Base-by-base conservation (phyloP, 2,113 vertebrate genomes). In the Fukomys damarensis region DNA sequence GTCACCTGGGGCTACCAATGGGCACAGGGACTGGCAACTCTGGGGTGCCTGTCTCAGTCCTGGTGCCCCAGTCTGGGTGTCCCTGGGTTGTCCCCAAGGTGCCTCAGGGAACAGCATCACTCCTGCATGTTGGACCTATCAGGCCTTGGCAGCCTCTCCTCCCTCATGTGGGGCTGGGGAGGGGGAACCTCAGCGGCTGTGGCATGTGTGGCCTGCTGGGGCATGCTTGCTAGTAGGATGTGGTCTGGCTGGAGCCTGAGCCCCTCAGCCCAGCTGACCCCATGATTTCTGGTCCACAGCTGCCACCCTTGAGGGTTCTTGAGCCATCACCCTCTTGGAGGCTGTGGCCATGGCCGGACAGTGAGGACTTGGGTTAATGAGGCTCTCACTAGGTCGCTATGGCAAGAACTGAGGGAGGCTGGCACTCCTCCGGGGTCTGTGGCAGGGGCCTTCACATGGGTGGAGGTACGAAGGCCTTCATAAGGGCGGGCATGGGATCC, bases 371-470 rank as follows among this genome's bases (percentile, higher is more conserved):
- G 5, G 41, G 72, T 28, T 26, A 28, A 26, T 24, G 19, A 24
- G 59, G 59, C 59, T 61, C 58, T 41, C 46, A 30, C 54, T 49
- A 65, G 38, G 26, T 49, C 63, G 8, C 32, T 38, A 22, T n/a
- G 46, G 41, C 1, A 26, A 91, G 28, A 30, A 43, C 52, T 35
- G 49, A 52, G 3, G 43, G 66, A 38, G 74, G 38, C 10, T 24
- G 66, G 58, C 6, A 1, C 26, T 28, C 9, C 46, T 17, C 20
- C n/a, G 54, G 5, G 22, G 66, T 7, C 24, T 58, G 76, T 13
- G 49, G 7, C 24, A 52, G 16, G 14, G 3, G 49, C 2, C 5
- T 2, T 16, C 17, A 5, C 3, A 2, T 7, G 17, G 58, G 30
- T 28, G 49, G 58, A 5, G 32, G 30, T 43, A 22, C 0, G 26